Evolutionary conservation across 2,797 vertebrate species (phyloP).

Genomic region (Knipowitschia caucasica): DNA sequence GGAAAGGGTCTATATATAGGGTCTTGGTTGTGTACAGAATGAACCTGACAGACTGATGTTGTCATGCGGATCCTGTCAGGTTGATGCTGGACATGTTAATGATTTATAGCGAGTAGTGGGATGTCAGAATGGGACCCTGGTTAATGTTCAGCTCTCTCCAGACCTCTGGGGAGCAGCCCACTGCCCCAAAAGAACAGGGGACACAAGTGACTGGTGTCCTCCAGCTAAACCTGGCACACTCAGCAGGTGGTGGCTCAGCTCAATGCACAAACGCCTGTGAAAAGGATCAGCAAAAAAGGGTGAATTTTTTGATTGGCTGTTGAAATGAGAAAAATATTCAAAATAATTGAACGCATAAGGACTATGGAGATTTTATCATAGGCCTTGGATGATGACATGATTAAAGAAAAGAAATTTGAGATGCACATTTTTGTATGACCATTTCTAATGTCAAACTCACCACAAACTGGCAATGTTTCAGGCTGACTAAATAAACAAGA

Average conservation of each 20-base stretch:
- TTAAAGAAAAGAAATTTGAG: no score
- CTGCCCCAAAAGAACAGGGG: constrained; percentile 31
- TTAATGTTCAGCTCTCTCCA: constrained; percentile 77
- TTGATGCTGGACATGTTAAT: constrained; percentile 59
- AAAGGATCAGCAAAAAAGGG: constrained; percentile 32
- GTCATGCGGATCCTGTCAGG: constrained; percentile 69
- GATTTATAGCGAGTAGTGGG: constrained; percentile 76
- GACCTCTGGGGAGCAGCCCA: constrained; percentile 59
- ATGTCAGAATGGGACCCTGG: constrained; percentile 65
- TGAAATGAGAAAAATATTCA: constrained; percentile 26
- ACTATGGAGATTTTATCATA: background rate
- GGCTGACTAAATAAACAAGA: no score
- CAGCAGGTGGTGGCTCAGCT: constrained; percentile 57
- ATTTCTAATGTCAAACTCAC: no score
- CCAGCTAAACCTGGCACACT: constrained; percentile 63
- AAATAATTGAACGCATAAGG: background rate
- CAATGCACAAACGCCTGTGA: constrained; percentile 33
- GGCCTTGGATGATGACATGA: no score
- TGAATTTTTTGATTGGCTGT: constrained; percentile 17
- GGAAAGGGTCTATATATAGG: no score
- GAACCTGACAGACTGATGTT: constrained; percentile 69
- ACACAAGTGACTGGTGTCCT: constrained; percentile 52
- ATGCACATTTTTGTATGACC: no score
- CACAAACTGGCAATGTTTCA: background rate
- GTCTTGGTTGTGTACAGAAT: constrained; percentile 6